Evolutionary conservation across 2,797 vertebrate genomes (phyloP).

Genomic region (Lepus oiostolus): DNA sequence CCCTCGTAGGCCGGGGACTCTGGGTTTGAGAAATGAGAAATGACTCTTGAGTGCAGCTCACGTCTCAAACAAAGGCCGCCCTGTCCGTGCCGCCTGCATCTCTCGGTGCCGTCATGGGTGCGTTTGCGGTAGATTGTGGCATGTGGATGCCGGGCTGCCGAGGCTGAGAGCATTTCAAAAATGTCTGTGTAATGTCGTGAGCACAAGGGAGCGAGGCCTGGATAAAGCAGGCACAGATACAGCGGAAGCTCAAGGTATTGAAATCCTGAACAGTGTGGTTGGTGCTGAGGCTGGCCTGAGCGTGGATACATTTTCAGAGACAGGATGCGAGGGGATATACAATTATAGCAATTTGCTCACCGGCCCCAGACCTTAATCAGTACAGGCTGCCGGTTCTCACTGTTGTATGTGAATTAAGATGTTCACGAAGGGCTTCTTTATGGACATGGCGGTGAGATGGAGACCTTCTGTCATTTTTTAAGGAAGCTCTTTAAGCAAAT

Average conservation of each 20-base stretch:
- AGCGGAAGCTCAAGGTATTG: constrained; percentile 72
- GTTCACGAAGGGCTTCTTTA: constrained; percentile 72
- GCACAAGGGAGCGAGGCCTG: constrained; percentile 40
- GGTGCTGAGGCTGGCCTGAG: constrained; percentile 52
- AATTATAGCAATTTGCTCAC: constrained; percentile 77
- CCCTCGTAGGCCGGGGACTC: neutral
- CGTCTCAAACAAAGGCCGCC: neutral
- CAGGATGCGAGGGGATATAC: constrained; percentile 69
- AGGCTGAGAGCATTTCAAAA: constrained; percentile 58
- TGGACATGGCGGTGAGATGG: constrained; percentile 18
- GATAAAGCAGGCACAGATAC: constrained; percentile 75
- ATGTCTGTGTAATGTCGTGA: constrained; percentile 69
- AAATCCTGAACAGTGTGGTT: constrained; percentile 67
- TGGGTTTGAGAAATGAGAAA: neutral
- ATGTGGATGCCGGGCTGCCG: constrained; percentile 36
- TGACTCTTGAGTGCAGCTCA: neutral
- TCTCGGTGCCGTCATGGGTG: neutral
- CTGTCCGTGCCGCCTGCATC: neutral
- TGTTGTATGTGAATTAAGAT: constrained; percentile 81
- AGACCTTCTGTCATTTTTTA: constrained; percentile 69
- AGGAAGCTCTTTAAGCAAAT: constrained; percentile 74
- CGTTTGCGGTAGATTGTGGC: neutral
- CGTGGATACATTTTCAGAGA: constrained; percentile 69
- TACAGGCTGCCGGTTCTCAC: constrained; percentile 58
- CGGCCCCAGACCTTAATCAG: constrained; percentile 76